phyloP scores from a whole-genome alignment of 2,888 invertebrate species.

The Dasypogon diadema region DNA sequence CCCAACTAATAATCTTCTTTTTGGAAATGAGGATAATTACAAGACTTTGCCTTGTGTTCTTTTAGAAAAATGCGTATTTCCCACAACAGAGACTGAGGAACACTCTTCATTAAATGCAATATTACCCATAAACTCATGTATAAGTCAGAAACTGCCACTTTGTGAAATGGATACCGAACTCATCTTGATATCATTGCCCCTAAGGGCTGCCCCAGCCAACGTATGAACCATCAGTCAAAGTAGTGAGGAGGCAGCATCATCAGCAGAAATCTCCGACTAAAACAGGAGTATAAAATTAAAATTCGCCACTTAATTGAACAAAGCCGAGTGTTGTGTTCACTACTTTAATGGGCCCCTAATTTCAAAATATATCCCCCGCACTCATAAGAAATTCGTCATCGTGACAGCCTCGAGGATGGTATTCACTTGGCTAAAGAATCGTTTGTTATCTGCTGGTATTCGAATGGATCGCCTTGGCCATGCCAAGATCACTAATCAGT shows the following conservation, averaged over 20 bases:
- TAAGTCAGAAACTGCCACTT: slow-evolving; percentile 2
- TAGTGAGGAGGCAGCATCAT: slow-evolving; percentile 8
- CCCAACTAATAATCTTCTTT: too few relatives aligned
- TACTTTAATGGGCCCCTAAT: slow-evolving; percentile 42
- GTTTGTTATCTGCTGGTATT: slow-evolving; percentile 1
- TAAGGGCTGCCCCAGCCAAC: background rate
- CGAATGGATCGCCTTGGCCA: background rate
- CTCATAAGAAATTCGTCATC: slow-evolving; percentile 51
- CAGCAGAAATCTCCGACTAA: background rate
- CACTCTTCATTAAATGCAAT: background rate
- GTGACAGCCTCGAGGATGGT: slow-evolving; percentile 54
- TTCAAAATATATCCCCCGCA: slow-evolving; percentile 35
- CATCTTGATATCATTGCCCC: slow-evolving; percentile 30
- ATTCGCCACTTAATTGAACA: slow-evolving; percentile 44
- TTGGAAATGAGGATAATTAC: background rate
- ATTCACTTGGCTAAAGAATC: slow-evolving; percentile 1
- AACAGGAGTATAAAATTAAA: slow-evolving; percentile 45
- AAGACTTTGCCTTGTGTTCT: background rate
- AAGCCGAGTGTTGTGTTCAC: slow-evolving; percentile 36
- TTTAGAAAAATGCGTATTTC: background rate
- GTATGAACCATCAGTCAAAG: background rate
- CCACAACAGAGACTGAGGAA: background rate
- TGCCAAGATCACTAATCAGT: slow-evolving; percentile 8
- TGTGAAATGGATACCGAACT: slow-evolving; percentile 13
- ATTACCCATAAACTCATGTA: background rate